Conservation (phyloP, 2,113 vertebrate species). For the Periophthalmus modestus region DNA sequence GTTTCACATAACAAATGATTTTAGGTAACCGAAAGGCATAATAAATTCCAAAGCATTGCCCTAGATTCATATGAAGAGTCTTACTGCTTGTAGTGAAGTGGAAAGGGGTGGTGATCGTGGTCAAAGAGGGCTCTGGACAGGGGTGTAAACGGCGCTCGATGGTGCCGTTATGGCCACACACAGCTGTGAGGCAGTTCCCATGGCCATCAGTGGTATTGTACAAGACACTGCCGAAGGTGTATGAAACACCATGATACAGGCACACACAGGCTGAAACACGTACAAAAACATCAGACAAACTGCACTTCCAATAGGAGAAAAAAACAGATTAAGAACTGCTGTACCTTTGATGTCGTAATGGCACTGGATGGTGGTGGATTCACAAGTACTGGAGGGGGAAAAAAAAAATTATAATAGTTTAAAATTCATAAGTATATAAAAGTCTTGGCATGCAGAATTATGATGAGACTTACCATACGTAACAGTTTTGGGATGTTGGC, state of each 20-base stretch:
- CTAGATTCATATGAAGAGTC: background rate
- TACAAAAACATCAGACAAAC: background rate
- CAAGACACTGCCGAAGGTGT: constrained; percentile 67
- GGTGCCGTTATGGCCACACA: constrained; percentile 79
- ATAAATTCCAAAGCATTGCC: too few species aligned
- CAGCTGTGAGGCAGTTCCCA: constrained; percentile 82
- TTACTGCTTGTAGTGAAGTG: constrained; percentile 7
- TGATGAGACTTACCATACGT: constrained; percentile 75
- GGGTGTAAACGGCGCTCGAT: constrained; percentile 54
- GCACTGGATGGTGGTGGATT: constrained; percentile 51
- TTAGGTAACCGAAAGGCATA: too few species aligned
- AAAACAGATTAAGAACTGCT: background rate
- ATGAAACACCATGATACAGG: constrained; percentile 73
- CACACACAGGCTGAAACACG: constrained; percentile 81
- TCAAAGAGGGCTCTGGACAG: constrained; percentile 32
- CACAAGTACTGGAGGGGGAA: constrained; percentile 68
- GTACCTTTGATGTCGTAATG: constrained; percentile 58
- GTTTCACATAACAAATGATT: too few species aligned
- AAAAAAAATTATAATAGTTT: background rate
- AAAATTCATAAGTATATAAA: background rate
- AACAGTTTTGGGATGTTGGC: constrained; percentile 76
- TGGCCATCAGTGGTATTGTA: constrained; percentile 85
- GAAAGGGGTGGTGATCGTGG: constrained; percentile 10
- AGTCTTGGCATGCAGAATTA: background rate
- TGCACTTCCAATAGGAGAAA: background rate